These are phyloP conservation scores for Dreissena polymorpha DNA, from an alignment of 1,140 invertebrate species.

Conservation along the genomic window DNA sequence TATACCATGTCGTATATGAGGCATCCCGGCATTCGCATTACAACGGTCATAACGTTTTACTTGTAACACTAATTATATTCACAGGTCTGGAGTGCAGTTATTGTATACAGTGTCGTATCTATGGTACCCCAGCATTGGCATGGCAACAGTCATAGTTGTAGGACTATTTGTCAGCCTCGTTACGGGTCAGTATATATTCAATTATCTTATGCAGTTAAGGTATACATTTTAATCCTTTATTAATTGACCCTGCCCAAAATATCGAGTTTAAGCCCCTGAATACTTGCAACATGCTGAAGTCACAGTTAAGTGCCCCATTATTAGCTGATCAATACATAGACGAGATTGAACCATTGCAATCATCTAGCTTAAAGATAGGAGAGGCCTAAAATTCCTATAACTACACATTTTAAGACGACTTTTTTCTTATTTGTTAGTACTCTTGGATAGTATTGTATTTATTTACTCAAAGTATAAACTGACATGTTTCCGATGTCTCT, in stretches of 20 bases:
- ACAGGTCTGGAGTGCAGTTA: slow-evolving; percentile 56
- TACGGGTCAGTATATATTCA: slow-evolving; percentile 80
- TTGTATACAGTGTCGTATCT: slow-evolving; percentile 90
- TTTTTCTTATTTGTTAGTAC: too few species aligned
- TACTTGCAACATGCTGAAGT: neutral
- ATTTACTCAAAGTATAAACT: too few species aligned
- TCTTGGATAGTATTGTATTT: too few species aligned
- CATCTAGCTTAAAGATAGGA: neutral
- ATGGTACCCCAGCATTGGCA: slow-evolving; percentile 89
- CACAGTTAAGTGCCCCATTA: neutral
- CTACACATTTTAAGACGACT: too few species aligned
- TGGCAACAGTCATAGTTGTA: slow-evolving; percentile 82
- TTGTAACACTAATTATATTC: slow-evolving; percentile 61
- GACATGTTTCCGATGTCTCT: too few species aligned
- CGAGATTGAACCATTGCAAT: neutral
- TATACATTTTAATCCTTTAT: neutral
- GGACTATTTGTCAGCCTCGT: slow-evolving; percentile 87
- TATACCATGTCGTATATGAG: neutral
- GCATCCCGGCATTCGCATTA: neutral
- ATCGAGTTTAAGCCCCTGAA: neutral
- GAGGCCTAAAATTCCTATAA: too few species aligned
- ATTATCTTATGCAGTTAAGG: neutral
- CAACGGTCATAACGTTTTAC: neutral
- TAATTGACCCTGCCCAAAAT: too few species aligned
- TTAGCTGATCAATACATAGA: neutral